Evolutionary conservation across 1,140 invertebrate genomes (phyloP), one percentile per base, ranked within the genome.

Genomic region (Homarus americanus): DNA sequence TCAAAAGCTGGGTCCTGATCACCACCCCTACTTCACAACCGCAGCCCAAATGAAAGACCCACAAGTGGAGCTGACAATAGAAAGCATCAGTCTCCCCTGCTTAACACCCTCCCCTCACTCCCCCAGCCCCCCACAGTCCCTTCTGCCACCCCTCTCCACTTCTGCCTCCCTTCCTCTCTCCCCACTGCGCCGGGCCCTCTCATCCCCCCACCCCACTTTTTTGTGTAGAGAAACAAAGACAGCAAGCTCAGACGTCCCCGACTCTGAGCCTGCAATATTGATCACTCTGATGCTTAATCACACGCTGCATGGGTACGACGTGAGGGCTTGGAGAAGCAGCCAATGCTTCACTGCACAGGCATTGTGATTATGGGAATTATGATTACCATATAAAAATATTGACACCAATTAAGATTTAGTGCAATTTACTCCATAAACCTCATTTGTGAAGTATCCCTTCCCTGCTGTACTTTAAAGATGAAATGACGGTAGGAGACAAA

Each of bases 211-310:
- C 72, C 88, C 86, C 82, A 83, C 90, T 92, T 92, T 90, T 92
- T 92, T 92, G 92, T 92, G 92, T 91, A 63, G 90, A 87, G 92
- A 92, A 92, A 92, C 92, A 92, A 92, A 92, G 90, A 92, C 92
- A 92, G 90, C 92, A 91, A 92, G 90, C 90, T 91, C 88, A 90
- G 92, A 87, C 89, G 80, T 91, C 89, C 90, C 92, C 91, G 79
- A 91, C 92, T 92, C 87, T 86, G 88, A 84, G 92, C 73, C 92
- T 92, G 92, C 92, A 92, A 92, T 92, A 92, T 92, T 92, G 92
- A 92, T 92, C 92, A 92, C 90, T 78, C 87, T 78, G 92, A 92
- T 91, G 92, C 92, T 92, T 92, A 92, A 92, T 92, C 92, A 92
- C 92, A 87, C 92, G 91, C 88, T 92, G 91, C 92, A 92, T 83